These are phyloP conservation scores for Pachypeltis micranthus DNA, from an alignment of 1,140 invertebrate genomes.

Conservation along the genomic window DNA sequence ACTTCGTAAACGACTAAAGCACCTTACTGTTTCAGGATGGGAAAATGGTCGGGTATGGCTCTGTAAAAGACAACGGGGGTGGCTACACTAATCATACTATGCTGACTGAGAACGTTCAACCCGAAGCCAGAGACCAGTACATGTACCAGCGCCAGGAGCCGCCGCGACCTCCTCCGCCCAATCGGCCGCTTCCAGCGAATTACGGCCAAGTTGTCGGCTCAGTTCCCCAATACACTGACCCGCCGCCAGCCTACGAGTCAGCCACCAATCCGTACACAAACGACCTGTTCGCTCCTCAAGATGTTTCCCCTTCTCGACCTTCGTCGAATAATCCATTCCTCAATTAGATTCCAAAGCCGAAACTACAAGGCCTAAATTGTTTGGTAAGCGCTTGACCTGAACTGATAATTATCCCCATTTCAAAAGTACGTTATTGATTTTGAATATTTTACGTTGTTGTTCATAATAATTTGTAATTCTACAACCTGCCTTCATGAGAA, in stretches of 20 bases:
- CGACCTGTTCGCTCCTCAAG: background rate
- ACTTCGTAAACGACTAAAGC: no score
- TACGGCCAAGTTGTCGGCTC: background rate
- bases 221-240: background rate
- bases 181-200: background rate
- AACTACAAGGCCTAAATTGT: no score
- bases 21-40: conserved; percentile 17
- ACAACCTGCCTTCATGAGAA: no score
- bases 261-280: background rate
- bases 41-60: conserved; percentile 23
- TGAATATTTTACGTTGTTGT: no score
- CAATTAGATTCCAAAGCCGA: no score
- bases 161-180: background rate
- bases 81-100: conserved; percentile 26
- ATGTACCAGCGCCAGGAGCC: conserved; percentile 20
- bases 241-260: background rate
- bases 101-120: conserved; percentile 23
- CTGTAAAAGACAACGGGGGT: conserved; percentile 12
- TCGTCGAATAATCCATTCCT: conserved; percentile 11
- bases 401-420: no score
- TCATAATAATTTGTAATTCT: no score
- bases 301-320: background rate
- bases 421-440: no score
- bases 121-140: conserved; percentile 24
- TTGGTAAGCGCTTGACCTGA: no score